Percentiles rank a stretch among this genome's conserved stretches.
These are phyloP conservation scores for Martes martes DNA, from an alignment of 2,113 vertebrate genomes.

Conservation along the genomic window DNA sequence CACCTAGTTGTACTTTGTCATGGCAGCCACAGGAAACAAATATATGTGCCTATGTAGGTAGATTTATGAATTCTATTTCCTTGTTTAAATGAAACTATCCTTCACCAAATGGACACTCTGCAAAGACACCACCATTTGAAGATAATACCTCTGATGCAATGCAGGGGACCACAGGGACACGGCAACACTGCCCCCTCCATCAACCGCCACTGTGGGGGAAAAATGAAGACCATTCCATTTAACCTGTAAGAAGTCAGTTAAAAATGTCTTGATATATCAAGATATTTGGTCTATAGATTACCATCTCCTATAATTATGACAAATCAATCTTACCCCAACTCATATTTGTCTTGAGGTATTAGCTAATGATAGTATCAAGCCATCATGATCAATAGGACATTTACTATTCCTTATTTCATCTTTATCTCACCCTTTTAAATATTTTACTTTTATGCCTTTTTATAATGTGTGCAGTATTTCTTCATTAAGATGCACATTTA, in stretches of 20 bases:
- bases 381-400: background rate
- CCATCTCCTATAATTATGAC: background rate
- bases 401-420: background rate
- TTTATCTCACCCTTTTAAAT: background rate
- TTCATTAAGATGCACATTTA: background rate
- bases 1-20: background rate
- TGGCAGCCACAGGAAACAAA: background rate
- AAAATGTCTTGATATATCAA: background rate
- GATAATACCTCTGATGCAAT: background rate
- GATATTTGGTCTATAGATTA: background rate
- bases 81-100: background rate
- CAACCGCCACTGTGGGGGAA: no score
- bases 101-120: background rate
- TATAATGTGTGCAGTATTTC: background rate
- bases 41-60: background rate
- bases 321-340: background rate
- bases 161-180: rapidly evolving
- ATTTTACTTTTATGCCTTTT: conserved; percentile 31
- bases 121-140: background rate
- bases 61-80: background rate
- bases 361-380: background rate
- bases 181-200: no score
- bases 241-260: background rate
- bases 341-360: background rate
- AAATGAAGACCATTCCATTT: background rate